Base-by-base conservation (phyloP, 1,140 invertebrate species). In the Phenacoccus solenopsis region DNA sequence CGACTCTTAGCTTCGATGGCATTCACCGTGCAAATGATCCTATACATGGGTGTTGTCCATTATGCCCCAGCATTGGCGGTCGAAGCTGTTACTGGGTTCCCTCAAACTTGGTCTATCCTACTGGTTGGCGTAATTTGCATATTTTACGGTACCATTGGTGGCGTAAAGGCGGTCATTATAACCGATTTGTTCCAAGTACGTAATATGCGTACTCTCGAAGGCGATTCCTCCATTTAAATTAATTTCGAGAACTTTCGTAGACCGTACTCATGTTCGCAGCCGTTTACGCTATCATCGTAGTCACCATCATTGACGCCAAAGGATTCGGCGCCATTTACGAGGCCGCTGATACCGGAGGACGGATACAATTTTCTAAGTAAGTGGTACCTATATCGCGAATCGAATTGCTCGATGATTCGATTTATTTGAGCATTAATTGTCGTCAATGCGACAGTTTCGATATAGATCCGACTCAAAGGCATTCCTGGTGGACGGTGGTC, bases 21-120 rank as follows among this genome's bases (percentile, higher is more conserved):
- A 0, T 93, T 91, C 73, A 87, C 87, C 30, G 74, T 92, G 3
- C 91, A 94, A 80, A 89, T 94, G 86, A 80, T 93, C 61, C 79
- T 97, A n/a, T 97, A 97, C 76, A 95, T 95, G 83, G 91, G 92
- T 9, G 89, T 98, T 74, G 94, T 96, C 0, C 81, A 97, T 0
- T 97, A 94, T 80, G 94, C 94, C 0, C 95, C 95, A 3, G 89
- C 94, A 1, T 82, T 96, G 72, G 92, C 94, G 0, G 77, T 98
- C 16, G 91, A 92, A 80, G 89, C 93, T 22, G 90, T 96, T 56
- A 92, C 90, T 12, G 90, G 90, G 20, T 76, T 93, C 7, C 85
- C 86, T 32, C 84, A 87, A 79, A 80, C 86, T 70, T 79, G 85
- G 69, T 89, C 92, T 7, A 93, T 97, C 69, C 76, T 94, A 59